These are phyloP conservation scores for Cotesia congregata DNA, from an alignment of 2,888 invertebrate species.

Conservation along the genomic window DNA sequence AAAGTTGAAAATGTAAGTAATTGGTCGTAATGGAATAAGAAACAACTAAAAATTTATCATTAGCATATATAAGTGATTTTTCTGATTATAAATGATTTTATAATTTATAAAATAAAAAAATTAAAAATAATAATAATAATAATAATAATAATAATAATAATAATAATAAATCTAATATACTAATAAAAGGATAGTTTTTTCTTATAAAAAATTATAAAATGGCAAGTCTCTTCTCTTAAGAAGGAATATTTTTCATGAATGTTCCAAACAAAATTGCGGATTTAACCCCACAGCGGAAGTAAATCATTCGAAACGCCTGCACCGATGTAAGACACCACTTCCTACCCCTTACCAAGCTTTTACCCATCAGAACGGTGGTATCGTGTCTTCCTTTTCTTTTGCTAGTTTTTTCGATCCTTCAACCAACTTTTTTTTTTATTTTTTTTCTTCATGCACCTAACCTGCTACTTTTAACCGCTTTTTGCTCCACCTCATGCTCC, in stretches of 20 bases:
- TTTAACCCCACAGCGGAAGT: slow-evolving; percentile 66
- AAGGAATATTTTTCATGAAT: slow-evolving; percentile 69
- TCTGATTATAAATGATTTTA: not conserved
- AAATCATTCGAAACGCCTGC: slow-evolving; percentile 64
- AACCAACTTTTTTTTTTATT: slow-evolving; percentile 32
- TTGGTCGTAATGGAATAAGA: no score
- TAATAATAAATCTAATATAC: not conserved
- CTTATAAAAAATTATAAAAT: slow-evolving; percentile 15
- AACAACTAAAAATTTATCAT: no score
- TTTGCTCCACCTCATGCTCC: slow-evolving; percentile 36
- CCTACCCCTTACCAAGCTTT: slow-evolving; percentile 36
- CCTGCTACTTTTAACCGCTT: slow-evolving; percentile 43
- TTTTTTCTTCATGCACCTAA: slow-evolving; percentile 34
- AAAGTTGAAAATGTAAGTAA: no score
- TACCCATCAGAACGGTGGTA: slow-evolving; percentile 30
- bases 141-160: not conserved
- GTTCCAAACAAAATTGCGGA: slow-evolving; percentile 69
- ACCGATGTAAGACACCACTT: slow-evolving; percentile 47
- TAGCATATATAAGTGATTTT: no score
- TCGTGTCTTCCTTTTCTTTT: slow-evolving; percentile 29
- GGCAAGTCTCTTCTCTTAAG: slow-evolving; percentile 50
- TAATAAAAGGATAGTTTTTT: not conserved
- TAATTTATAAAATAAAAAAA: not conserved
- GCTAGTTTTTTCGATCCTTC: slow-evolving; percentile 38
- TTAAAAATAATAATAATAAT: not conserved